Evolutionary conservation across 2,113 vertebrate species (phyloP).

Genomic region (Ursus arctos): DNA sequence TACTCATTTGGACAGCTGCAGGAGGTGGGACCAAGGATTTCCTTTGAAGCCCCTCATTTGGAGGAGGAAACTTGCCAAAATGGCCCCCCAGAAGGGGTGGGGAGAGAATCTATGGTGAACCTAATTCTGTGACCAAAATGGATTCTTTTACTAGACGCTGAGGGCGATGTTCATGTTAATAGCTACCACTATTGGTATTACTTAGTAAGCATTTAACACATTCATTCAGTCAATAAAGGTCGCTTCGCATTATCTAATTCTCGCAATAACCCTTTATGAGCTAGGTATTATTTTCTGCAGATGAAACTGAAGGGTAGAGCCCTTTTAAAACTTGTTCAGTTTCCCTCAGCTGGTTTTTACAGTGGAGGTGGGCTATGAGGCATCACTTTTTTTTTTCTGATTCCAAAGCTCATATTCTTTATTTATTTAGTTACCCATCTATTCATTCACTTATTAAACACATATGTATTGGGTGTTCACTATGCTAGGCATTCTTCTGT

Average conservation of each 20-base stretch:
- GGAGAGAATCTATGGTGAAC: neutral
- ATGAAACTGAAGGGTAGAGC: neutral
- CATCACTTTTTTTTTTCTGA: neutral
- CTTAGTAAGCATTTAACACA: slow-evolving; percentile 43
- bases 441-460: slow-evolving; percentile 15
- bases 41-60: slow-evolving; percentile 6
- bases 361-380: neutral
- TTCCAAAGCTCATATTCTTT: slow-evolving; percentile 31
- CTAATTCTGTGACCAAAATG: neutral
- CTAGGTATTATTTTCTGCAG: slow-evolving; percentile 23
- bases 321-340: neutral
- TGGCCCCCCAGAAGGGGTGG: neutral
- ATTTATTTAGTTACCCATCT: neutral
- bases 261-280: slow-evolving; percentile 19
- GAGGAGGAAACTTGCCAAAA: neutral
- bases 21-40: neutral
- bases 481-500: neutral
- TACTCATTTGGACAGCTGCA: slow-evolving; percentile 24
- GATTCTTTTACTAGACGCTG: neutral
- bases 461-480: neutral
- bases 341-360: slow-evolving; percentile 1
- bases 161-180: neutral
- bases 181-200: neutral
- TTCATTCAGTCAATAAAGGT: slow-evolving; percentile 44
- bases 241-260: slow-evolving; percentile 13